Evolutionary conservation across 1,140 invertebrate species (phyloP).

Genomic region (Eulimnadia texana): DNA sequence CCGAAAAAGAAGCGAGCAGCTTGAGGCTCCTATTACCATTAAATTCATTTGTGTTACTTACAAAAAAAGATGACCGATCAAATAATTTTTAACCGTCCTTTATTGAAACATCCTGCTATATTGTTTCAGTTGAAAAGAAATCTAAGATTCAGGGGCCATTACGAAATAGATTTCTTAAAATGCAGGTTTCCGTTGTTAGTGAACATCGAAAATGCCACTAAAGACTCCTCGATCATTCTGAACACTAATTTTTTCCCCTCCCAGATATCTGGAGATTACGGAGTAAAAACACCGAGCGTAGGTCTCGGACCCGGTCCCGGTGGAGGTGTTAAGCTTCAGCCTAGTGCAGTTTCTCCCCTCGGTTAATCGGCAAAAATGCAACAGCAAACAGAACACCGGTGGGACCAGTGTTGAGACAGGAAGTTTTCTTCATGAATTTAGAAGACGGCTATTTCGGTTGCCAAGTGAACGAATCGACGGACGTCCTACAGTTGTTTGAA

Average conservation of each 20-base stretch:
- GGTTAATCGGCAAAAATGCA: not conserved
- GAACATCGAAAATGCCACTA: not conserved
- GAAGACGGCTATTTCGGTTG: slow-evolving; percentile 95
- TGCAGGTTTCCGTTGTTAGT: too few relatives aligned
- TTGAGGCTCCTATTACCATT: not conserved
- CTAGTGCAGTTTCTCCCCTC: not conserved
- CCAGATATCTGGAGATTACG: slow-evolving; percentile 9
- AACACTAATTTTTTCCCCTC: not conserved
- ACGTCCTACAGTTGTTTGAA: slow-evolving; percentile 86
- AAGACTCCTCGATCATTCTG: not conserved
- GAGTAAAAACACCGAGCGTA: not conserved
- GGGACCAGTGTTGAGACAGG: slow-evolving; percentile 39
- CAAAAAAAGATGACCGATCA: too few relatives aligned
- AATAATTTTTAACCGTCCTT: too few relatives aligned
- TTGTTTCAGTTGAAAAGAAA: too few relatives aligned
- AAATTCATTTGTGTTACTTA: too few relatives aligned
- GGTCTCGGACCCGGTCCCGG: slow-evolving; percentile 2
- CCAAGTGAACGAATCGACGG: slow-evolving; percentile 88
- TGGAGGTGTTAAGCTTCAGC: not conserved
- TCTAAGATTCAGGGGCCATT: too few relatives aligned
- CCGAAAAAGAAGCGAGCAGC: not conserved
- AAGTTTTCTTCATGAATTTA: slow-evolving; percentile 90
- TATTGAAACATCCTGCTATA: too few relatives aligned
- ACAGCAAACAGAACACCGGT: not conserved
- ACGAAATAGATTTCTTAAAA: too few relatives aligned